phyloP scores from a whole-genome alignment of 2,888 invertebrate genomes.

The Caenorhabditis afra region DNA sequence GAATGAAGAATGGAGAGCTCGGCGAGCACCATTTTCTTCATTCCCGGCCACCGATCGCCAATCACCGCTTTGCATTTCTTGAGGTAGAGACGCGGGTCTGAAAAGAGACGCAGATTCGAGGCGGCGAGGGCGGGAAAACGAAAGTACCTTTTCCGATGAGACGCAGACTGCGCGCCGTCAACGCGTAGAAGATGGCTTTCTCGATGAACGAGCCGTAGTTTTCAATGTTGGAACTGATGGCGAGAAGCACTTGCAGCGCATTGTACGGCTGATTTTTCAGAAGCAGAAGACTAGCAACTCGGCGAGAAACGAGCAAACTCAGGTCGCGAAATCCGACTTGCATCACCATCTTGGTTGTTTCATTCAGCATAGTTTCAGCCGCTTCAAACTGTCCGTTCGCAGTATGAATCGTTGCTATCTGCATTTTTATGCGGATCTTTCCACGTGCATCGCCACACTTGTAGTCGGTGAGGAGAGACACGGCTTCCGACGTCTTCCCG shows the following conservation, averaged over 20 bases:
- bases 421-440: conserved; percentile 34
- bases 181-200: conserved; percentile 22
- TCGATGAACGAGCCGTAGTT: conserved; percentile 15
- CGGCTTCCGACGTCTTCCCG: conserved; percentile 8
- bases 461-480: background rate
- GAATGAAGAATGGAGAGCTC: conserved; percentile 18
- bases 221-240: background rate
- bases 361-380: conserved; percentile 4
- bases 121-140: background rate
- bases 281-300: conserved; percentile 25
- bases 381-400: background rate
- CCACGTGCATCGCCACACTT: conserved; percentile 28
- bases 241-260: background rate
- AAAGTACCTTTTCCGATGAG: background rate
- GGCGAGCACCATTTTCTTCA: conserved; percentile 49
- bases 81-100: conserved; percentile 11
- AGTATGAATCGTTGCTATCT: conserved; percentile 32
- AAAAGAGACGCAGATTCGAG: conserved; percentile 1
- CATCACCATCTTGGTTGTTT: conserved; percentile 14
- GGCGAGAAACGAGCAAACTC: conserved; percentile 12
- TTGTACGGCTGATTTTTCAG: background rate
- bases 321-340: conserved; percentile 13
- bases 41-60: conserved; percentile 19
- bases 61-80: conserved; percentile 27
- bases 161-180: conserved; percentile 22